Evolutionary conservation across 92 coral and sea anemone species (phyloP).

Genomic region (Porites rus): DNA sequence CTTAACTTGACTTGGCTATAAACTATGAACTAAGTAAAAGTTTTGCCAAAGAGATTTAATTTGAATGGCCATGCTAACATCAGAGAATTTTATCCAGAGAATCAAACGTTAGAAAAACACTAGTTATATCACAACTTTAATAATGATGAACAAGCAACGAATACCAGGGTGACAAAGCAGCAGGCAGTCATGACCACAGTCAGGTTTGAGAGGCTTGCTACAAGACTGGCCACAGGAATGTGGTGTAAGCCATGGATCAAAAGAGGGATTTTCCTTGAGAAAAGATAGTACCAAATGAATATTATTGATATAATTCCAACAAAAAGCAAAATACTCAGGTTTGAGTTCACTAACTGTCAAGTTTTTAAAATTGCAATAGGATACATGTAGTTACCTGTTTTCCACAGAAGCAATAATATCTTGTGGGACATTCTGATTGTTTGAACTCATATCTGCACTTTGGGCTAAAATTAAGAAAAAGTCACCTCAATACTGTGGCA

Average conservation of each 20-base stretch:
- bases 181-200: constrained; percentile 96
- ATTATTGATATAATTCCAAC: no score
- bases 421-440: constrained; percentile 91
- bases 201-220: constrained; percentile 78
- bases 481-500: not conserved
- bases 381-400: constrained; percentile 65
- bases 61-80: no score
- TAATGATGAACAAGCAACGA: not conserved
- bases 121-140: not conserved
- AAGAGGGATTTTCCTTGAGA: constrained; percentile 76
- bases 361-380: not conserved
- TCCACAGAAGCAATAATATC: constrained; percentile 89
- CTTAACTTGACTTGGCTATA: no score
- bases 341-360: not conserved
- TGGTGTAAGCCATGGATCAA: constrained; percentile 99
- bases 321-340: not conserved
- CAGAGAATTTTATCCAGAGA: no score
- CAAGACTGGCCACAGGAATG: constrained; percentile 99
- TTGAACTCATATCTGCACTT: constrained; percentile 92
- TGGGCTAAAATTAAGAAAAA: constrained; percentile 67
- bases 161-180: constrained; percentile 98
- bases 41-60: no score
- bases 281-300: no score
- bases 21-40: no score
- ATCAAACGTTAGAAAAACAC: no score